Evolutionary conservation across 92 coral and sea anemone genomes (phyloP), one percentile per base, ranked within the genome.

Genomic region (Epizoanthus illoricatus): DNA sequence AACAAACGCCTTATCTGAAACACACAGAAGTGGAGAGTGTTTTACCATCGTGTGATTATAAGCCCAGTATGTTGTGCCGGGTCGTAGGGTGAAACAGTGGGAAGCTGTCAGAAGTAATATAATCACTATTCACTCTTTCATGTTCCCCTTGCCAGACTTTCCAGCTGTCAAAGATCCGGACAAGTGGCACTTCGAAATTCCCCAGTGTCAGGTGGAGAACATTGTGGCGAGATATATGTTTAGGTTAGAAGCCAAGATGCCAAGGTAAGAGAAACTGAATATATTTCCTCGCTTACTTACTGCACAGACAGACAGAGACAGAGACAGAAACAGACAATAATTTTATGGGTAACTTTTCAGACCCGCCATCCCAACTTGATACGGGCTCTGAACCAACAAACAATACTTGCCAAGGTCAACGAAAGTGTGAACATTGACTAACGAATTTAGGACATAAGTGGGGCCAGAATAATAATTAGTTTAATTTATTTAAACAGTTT

Each of bases 71-170:
- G 82, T 42, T 13, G 42, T 62, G 28, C 58, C 71, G 2, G 82
- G 82, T 21, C 71, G 82, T 12, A 64, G 24, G 11, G 13, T 78
- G n/a, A 43, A 10, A 20, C 82, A 78, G 43, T 78, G 82, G 82
- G 71, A 78, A 40, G 60, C 82, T 13, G 82, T 78, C 13, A 18
- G 20, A 64, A 78, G 41, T 23, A 21, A 9, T 8, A 13, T 21
- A 2, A 64, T 78, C 42, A 78, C 82, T 1, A 42, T 78, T 63
- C 82, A 78, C 33, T 62, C 82, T 0, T 78, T 42, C 52, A 45
- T 24, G 45, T 10, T 23, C 17, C 82, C 71, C 9, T 20, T 78
- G 24, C 69, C 82, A 43, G 59, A 59, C 19, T 78, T 78, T 15
- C 15, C 15, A 21, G 58, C 57, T 19, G 82, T 78, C 7, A 45